Conservation (phyloP, 2,113 vertebrate species). For the Tauraco erythrolophus region DNA sequence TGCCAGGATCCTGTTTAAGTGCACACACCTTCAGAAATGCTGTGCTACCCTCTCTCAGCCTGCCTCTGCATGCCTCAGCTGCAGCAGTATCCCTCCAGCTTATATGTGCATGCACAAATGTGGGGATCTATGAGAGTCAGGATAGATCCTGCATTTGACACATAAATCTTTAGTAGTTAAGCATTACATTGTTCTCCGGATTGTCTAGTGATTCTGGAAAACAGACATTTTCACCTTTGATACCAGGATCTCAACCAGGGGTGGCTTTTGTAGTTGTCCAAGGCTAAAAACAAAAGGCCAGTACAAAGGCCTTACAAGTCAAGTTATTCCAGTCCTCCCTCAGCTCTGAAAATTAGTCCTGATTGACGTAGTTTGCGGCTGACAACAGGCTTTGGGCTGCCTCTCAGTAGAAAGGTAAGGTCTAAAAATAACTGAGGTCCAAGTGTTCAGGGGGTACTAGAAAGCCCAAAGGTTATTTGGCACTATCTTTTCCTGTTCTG, state of each 20-base stretch:
- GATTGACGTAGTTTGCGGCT: not conserved
- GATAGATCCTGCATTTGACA: not conserved
- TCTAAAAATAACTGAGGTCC: not conserved
- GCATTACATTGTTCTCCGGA: not conserved
- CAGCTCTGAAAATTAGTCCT: not conserved
- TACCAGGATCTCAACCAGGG: not conserved
- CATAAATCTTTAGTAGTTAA: conserved; percentile 3
- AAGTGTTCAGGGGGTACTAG: not conserved
- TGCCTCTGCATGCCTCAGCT: not conserved
- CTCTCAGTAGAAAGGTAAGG: not conserved
- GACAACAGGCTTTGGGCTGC: not conserved
- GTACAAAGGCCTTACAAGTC: conserved; percentile 19
- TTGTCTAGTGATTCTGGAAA: not conserved
- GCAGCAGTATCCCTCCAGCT: not conserved
- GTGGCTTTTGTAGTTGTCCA: not conserved
- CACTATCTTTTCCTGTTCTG: not conserved
- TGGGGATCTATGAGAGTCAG: not conserved
- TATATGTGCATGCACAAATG: not conserved
- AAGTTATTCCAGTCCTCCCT: not conserved
- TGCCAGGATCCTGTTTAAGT: not conserved
- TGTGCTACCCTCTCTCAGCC: not conserved
- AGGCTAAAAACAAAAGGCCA: not conserved
- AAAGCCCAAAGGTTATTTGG: conserved; percentile 20
- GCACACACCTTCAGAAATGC: not conserved
- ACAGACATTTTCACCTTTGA: conserved; percentile 35